Evolutionary conservation across 1,140 invertebrate species (phyloP), one percentile per base, ranked within the genome.

Genomic region (Chymomyza costata): DNA sequence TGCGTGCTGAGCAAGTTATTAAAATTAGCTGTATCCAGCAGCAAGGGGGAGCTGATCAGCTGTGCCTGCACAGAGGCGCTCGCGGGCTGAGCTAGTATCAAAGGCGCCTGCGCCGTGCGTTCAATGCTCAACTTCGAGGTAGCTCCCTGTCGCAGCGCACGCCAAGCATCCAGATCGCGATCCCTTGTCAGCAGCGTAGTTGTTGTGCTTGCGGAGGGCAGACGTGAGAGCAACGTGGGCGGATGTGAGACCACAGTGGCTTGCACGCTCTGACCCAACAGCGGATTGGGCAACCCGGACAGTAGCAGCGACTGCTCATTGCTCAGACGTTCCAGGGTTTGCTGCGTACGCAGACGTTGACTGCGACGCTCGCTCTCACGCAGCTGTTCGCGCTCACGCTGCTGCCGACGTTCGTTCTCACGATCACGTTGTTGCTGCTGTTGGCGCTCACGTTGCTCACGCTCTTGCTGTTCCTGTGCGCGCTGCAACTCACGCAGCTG

Each of bases 41-140:
- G 32, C 30, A 84, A 31, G 0, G 82, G 82, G 0, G 78, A 73
- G 11, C 76, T 71, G 11, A 84, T 82, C 13, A 84, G 51, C 11
- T 78, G 80, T 7, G 82, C 82, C 28, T 84, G 82, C 2, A 84
- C 66, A 1, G 78, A 71, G n/a, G 82, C 82, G 48, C 73, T 83
- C 6, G 82, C 63, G 1, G 82, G 82, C 18, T 82, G 82, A 0
- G 68, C 41, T 1, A 84, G 41, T 1, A 84, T 63, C 37, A 84
- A 14, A 0, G 76, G 65, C 17, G 82, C 70, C 3, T 49, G 50
- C 8, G 44, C 38, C 3, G 40, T 76, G 38, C 82, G 76, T 40
- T 84, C 82, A 32, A 84, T 81, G 19, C 58, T 65, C 0, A 81
- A 46, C 2, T 74, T 74, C 1, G 66, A 54, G 7, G n/a, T 60